Evolutionary conservation across 2,113 vertebrate genomes (phyloP).

Genomic region (Sinocyclocheilus anophthalmus): DNA sequence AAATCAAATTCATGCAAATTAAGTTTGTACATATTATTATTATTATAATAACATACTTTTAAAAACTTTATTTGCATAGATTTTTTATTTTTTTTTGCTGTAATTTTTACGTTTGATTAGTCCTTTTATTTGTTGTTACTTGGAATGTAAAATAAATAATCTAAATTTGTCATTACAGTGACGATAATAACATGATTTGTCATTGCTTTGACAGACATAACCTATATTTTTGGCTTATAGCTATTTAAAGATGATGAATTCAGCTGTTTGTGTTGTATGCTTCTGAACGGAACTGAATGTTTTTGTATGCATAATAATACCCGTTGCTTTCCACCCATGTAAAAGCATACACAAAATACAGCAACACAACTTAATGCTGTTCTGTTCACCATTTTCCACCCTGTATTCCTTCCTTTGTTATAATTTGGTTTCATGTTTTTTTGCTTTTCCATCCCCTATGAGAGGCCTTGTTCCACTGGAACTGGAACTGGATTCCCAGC

Average conservation of each 20-base stretch:
- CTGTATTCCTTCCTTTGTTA: constrained; percentile 44
- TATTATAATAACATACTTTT: background rate
- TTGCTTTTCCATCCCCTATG: constrained; percentile 43
- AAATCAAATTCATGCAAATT: background rate
- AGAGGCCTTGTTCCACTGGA: constrained; percentile 18
- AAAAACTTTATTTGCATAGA: background rate
- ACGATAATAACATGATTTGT: background rate
- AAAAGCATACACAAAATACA: background rate
- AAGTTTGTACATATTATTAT: background rate
- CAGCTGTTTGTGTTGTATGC: background rate
- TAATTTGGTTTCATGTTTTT: constrained; percentile 44
- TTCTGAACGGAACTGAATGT: background rate
- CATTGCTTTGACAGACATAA: background rate
- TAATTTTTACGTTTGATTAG: background rate
- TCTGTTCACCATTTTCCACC: constrained; percentile 39
- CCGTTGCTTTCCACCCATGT: background rate
- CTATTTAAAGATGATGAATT: constrained; percentile 13
- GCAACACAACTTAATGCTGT: constrained; percentile 1
- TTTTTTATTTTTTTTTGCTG: background rate
- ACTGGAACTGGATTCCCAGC: constrained; percentile 26
- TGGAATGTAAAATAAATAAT: background rate
- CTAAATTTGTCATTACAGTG: background rate
- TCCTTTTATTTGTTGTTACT: background rate
- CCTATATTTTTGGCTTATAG: background rate
- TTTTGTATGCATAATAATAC: constrained; percentile 23